Percentiles rank a stretch among this genome's conserved stretches.
Conservation (phyloP, 2,797 vertebrate species). For the Lycodopsis pacificus region DNA sequence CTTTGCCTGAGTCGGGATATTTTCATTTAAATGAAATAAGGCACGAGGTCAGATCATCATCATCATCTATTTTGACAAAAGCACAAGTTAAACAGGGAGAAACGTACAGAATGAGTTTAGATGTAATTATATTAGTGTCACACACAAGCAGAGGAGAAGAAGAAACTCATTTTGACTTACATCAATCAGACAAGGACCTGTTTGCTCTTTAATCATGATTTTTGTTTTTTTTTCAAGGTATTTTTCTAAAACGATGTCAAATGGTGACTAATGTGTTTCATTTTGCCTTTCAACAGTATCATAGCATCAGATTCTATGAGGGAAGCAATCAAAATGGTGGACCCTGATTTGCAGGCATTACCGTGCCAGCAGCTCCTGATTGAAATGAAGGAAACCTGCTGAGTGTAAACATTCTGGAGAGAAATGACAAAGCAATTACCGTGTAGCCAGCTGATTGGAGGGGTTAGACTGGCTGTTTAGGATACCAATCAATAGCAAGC, state of each 20-base stretch:
- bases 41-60: background rate
- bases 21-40: background rate
- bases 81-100: background rate
- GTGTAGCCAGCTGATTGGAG: constrained; percentile 48
- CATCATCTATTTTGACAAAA: background rate
- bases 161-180: background rate
- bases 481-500: constrained; percentile 51
- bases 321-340: constrained; percentile 28
- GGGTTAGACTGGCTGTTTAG: constrained; percentile 35
- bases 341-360: constrained; percentile 39
- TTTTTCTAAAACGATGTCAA: background rate
- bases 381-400: constrained; percentile 57
- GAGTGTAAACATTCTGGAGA: constrained; percentile 54
- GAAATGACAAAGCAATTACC: constrained; percentile 56
- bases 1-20: background rate
- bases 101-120: background rate
- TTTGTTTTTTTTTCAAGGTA: background rate
- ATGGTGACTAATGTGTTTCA: background rate
- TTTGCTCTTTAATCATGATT: background rate
- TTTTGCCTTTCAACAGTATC: constrained; percentile 4
- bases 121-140: background rate
- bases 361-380: constrained; percentile 43
- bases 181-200: constrained; percentile 1
- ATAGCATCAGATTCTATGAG: constrained; percentile 19
- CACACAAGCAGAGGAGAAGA: background rate